phyloP scores from a whole-genome alignment of 2,797 vertebrate species.

The Anomalospiza imberbis region DNA sequence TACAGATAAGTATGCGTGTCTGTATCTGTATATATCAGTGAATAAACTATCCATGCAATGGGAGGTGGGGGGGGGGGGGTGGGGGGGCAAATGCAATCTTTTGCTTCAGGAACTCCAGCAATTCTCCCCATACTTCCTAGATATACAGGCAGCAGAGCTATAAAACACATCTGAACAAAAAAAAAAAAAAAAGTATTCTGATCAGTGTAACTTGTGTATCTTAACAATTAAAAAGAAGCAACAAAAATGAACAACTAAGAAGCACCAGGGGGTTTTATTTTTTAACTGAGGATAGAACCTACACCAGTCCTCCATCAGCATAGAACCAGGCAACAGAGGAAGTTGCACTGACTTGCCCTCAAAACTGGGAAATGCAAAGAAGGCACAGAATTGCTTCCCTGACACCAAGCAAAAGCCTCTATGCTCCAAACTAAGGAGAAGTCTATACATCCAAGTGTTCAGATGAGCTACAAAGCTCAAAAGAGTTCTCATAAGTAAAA shows the following conservation, averaged over 20 bases:
- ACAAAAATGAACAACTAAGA: not conserved
- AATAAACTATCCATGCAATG: not conserved
- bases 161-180: not conserved
- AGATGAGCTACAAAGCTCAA: not conserved
- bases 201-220: not conserved
- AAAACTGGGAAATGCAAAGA: not conserved
- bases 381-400: not conserved
- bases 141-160: not conserved
- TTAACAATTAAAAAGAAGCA: not conserved
- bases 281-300: not conserved
- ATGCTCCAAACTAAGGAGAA: not conserved
- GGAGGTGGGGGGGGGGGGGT: too few species aligned
- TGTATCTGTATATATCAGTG: not conserved
- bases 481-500: not conserved
- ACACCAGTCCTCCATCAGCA: not conserved
- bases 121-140: not conserved
- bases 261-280: not conserved
- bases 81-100: not conserved
- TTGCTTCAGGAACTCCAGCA: not conserved
- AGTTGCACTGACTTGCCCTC: fast-evolving
- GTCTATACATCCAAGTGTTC: not conserved
- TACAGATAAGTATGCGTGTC: not conserved
- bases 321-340: not conserved
- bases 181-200: too few species aligned
- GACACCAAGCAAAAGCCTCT: not conserved